Evolutionary conservation across 2,888 invertebrate genomes (phyloP).

Genomic region (Abrostola tripartita): DNA sequence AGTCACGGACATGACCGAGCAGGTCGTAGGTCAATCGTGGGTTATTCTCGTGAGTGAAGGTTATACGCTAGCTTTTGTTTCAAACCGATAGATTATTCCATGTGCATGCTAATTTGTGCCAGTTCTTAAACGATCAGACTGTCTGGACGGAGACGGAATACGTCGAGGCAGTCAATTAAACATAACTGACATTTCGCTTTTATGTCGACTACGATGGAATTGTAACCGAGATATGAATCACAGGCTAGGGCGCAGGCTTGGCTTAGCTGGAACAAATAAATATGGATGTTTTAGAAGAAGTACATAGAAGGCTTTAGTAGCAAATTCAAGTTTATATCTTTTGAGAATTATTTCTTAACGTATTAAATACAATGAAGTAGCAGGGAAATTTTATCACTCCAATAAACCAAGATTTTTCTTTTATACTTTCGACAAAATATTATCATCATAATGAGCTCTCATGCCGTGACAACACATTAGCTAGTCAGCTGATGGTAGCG

Average conservation of each 20-base stretch:
- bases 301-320: no score
- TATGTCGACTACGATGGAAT: constrained; percentile 29
- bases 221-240: constrained; percentile 29
- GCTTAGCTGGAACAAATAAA: no score
- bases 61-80: constrained; percentile 37
- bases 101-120: constrained; percentile 43
- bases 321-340: no score
- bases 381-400: no score
- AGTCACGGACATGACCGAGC: constrained; percentile 7
- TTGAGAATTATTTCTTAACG: no score
- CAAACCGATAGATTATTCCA: constrained; percentile 25
- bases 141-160: constrained; percentile 27
- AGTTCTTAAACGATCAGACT: constrained; percentile 33
- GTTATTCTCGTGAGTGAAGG: constrained; percentile 41
- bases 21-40: constrained; percentile 17
- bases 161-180: constrained; percentile 60
- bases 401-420: no score
- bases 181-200: constrained; percentile 55
- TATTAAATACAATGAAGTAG: no score
- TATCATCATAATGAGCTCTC: no score
- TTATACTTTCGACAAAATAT: no score
- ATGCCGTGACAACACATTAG: no score
- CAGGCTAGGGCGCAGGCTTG: constrained; percentile 2
- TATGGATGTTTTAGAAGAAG: no score
- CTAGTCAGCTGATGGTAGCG: no score